Percentiles rank a stretch among this genome's conserved stretches.
phyloP scores from a whole-genome alignment of 1,140 invertebrate species.

The Brachionus angularis region DNA sequence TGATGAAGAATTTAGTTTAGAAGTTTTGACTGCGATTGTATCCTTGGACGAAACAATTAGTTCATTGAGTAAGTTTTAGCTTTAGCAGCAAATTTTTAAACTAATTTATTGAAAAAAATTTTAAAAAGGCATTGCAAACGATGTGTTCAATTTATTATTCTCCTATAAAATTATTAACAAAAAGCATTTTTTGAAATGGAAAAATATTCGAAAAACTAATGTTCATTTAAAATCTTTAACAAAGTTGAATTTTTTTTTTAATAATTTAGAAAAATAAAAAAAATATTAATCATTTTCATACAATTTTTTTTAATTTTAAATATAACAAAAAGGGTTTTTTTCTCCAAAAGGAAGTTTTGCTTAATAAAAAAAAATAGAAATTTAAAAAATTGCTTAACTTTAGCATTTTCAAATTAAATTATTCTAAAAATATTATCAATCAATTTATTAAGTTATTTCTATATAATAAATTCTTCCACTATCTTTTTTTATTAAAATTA shows the following conservation, averaged over 20 bases:
- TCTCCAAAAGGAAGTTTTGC: too few species aligned
- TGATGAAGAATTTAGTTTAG: not conserved
- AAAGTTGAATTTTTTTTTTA: not conserved
- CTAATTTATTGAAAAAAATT: too few species aligned
- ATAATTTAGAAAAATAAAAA: not conserved
- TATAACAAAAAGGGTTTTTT: too few species aligned
- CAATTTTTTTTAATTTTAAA: not conserved
- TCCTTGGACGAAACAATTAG: not conserved
- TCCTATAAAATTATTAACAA: not conserved
- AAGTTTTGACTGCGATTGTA: not conserved
- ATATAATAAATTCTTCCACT: too few species aligned
- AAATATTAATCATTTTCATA: not conserved
- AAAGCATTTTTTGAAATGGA: not conserved
- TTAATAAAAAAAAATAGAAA: too few species aligned
- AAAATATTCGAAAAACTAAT: not conserved
- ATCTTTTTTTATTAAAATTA: too few species aligned
- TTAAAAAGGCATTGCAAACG: too few species aligned
- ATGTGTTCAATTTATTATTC: slow-evolving; percentile 2
- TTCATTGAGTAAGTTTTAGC: not conserved
- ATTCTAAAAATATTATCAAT: too few species aligned
- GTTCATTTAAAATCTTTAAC: not conserved
- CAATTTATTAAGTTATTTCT: too few species aligned
- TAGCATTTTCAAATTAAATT: too few species aligned
- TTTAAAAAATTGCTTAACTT: too few species aligned
- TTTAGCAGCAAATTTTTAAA: too few species aligned